These are phyloP conservation scores for Danio aesculapii DNA, from an alignment of 2,797 vertebrate species.

Conservation along the genomic window DNA sequence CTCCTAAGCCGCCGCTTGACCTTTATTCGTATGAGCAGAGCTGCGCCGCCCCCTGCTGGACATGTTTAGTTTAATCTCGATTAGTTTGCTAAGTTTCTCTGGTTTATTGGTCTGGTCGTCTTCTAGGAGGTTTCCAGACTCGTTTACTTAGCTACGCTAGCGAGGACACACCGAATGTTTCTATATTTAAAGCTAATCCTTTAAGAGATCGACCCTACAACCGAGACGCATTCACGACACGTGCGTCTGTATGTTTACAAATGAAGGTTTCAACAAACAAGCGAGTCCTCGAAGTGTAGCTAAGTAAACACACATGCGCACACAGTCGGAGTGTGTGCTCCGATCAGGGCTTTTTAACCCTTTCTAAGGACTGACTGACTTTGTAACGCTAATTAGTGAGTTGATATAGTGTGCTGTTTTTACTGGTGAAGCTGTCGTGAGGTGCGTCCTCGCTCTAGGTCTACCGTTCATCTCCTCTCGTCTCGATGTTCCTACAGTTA, in stretches of 20 bases:
- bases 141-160: background rate
- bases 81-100: constrained; percentile 75
- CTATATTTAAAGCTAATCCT: no score
- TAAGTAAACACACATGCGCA: background rate
- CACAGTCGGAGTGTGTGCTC: background rate
- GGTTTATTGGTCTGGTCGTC: constrained; percentile 68
- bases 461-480: background rate
- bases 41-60: constrained; percentile 72
- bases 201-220: no score
- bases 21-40: constrained; percentile 72
- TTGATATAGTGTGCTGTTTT: constrained; percentile 16
- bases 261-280: background rate
- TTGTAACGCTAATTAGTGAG: constrained; percentile 10
- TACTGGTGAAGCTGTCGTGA: background rate
- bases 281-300: background rate
- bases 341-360: background rate
- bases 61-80: constrained; percentile 71
- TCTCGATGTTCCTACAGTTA: background rate
- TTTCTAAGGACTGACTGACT: constrained; percentile 2
- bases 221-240: no score
- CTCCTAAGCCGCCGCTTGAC: constrained; percentile 75
- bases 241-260: no score
- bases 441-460: constrained; percentile 24
- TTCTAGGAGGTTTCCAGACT: background rate
- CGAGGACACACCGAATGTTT: background rate